A percentile compares a stretch with the other conserved stretches of the same genome.
Conservation (phyloP, 1,140 invertebrate genomes). For the Lasaia peninsularis region DNA sequence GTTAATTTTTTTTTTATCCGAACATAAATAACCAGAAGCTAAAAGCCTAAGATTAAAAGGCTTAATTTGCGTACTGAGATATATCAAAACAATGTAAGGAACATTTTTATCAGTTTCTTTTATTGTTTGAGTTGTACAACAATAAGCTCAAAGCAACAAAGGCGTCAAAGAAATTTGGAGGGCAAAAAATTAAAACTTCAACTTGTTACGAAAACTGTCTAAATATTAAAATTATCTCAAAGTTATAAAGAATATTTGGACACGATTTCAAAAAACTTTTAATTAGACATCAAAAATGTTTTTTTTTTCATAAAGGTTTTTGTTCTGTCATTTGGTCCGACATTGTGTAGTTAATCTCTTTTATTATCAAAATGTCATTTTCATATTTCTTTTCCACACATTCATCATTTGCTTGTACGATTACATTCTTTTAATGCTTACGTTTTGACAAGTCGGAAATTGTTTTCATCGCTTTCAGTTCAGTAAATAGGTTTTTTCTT, state of each 20-base stretch:
- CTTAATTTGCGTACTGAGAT: too few species aligned
- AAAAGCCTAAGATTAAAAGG: too few species aligned
- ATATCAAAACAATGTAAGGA: too few species aligned
- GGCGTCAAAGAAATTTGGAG: background rate
- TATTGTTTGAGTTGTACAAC: slow-evolving; percentile 6
- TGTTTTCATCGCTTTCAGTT: slow-evolving; percentile 56
- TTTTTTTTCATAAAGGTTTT: slow-evolving; percentile 1
- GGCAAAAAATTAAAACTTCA: slow-evolving; percentile 1
- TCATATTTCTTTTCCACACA: slow-evolving; percentile 20
- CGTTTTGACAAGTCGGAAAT: slow-evolving; percentile 36
- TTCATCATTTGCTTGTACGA: slow-evolving; percentile 49
- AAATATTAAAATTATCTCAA: slow-evolving; percentile 13
- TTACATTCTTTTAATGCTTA: slow-evolving; percentile 54
- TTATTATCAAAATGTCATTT: background rate
- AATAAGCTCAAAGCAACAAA: background rate
- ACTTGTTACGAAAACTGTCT: slow-evolving; percentile 9
- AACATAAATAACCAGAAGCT: too few species aligned
- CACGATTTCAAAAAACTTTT: slow-evolving; percentile 1
- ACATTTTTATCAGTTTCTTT: background rate
- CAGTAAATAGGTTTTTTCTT: slow-evolving; percentile 51
- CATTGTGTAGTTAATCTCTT: slow-evolving; percentile 3
- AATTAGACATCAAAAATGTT: slow-evolving; percentile 5
- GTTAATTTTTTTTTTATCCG: too few species aligned
- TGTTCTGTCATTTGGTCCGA: too few species aligned
- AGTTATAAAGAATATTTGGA: slow-evolving; percentile 7